A percentile compares a stretch with the other conserved stretches of the same genome.
Conservation (phyloP, 2,113 vertebrate species). For the Barnardius zonarius region DNA sequence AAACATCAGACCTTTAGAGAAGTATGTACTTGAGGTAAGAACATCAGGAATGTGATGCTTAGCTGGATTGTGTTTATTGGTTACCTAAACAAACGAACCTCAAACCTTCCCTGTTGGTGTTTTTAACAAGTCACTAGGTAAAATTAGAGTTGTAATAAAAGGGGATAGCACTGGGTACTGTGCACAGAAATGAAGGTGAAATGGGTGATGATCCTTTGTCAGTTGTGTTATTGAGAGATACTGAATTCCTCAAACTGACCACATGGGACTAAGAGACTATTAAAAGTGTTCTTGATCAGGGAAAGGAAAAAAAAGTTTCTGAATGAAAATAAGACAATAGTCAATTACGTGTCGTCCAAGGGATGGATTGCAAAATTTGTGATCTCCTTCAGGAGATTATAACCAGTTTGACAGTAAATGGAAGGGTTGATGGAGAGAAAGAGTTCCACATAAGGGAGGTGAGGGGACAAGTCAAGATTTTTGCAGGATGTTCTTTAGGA, state of each 20-base stretch:
- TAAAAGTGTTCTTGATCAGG: background rate
- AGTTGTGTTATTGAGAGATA: background rate
- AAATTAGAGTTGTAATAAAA: background rate
- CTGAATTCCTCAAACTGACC: background rate
- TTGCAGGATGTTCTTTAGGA: background rate
- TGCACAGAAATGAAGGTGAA: background rate
- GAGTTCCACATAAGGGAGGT: background rate
- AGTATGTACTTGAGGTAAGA: constrained; percentile 94
- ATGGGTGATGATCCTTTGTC: background rate
- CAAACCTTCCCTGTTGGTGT: background rate
- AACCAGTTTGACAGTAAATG: background rate
- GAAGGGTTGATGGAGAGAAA: background rate
- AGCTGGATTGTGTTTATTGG: background rate
- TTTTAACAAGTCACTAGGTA: background rate
- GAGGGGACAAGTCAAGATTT: background rate
- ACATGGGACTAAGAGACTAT: background rate
- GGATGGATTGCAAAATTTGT: background rate
- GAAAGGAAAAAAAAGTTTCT: background rate
- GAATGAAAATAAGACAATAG: background rate
- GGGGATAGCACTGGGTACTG: background rate
- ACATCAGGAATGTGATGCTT: background rate
- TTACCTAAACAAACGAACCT: background rate
- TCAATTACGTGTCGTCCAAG: background rate
- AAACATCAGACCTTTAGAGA: constrained; percentile 89
- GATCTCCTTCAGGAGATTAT: background rate